Base-by-base conservation (phyloP, 2,113 vertebrate species). In the Hylia prasina region DNA sequence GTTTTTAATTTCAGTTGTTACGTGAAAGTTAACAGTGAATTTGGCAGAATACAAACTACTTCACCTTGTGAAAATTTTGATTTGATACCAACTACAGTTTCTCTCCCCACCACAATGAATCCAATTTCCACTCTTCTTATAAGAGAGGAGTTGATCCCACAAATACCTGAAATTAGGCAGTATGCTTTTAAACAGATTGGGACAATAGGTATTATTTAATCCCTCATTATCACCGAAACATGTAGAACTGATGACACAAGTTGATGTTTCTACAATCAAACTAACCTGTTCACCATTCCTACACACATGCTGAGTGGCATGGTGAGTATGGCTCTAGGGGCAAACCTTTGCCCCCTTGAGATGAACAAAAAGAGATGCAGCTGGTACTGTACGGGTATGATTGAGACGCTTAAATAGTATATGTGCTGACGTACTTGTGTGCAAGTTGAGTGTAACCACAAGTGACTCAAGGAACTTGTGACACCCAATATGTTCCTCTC, bases 11-110 rank as follows among this genome's bases (percentile, higher is more conserved):
- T 69, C 39, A 76, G 6, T 10, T 75, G 28, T 47, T 53, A 25
- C 2, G 0, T 82, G 54, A 12, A 69, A 89, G 24, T n/a, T 45
- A 40, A 35, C 6, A 9, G 14, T 40, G 53, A 54, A 42, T n/a
- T 23, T 61, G 17, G 4, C 40, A 61, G 54, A 54, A 35, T 42
- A 31, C 3, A 54, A 68, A 61, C 17, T 47, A 18, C 13, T 75
- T 51, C 6, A 82, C 8, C 17, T 54, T 35, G 54, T 35, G 21
- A 54, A 90, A 61, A 53, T 54, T 19, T 27, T 48, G 2, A 42
- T 35, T 42, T 0, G 0, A 23, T 54, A 35, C 21, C 45, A 82
- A 7, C 21, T 61, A 15, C 8, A 40, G 9, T 40, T 21, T 10
- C 11, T 82, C 14, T 54, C 48, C 61, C 11, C 25, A 68, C 6